Evolutionary conservation across 2,797 vertebrate genomes (phyloP).

Genomic region (Pantherophis vulpinus): DNA sequence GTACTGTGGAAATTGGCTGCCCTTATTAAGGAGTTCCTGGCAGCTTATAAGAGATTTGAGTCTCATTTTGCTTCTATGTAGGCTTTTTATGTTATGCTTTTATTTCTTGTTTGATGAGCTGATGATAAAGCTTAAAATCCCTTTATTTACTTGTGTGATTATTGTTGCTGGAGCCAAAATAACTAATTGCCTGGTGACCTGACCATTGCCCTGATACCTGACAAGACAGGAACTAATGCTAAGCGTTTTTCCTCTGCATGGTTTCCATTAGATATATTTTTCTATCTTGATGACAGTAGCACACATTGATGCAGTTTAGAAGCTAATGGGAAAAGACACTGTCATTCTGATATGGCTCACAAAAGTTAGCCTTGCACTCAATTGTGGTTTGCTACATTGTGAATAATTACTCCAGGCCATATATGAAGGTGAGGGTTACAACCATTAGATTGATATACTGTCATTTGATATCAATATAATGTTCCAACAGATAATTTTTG

Average conservation of each 20-base stretch:
- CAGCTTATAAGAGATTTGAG: neutral
- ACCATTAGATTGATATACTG: neutral
- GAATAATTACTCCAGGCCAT: conserved; percentile 22
- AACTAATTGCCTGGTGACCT: neutral
- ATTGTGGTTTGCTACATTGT: conserved; percentile 11
- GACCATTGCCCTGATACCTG: neutral
- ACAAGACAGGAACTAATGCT: conserved; percentile 6
- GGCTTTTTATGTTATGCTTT: neutral
- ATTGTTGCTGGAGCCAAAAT: neutral
- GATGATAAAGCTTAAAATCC: neutral
- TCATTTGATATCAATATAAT: neutral
- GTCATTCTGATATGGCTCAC: conserved; percentile 20
- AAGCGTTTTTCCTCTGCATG: neutral
- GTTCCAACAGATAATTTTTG: neutral
- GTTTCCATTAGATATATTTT: conserved; percentile 42
- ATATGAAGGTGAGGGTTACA: neutral
- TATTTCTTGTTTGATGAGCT: neutral
- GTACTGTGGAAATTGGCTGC: neutral
- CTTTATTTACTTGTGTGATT: neutral
- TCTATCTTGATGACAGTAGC: conserved; percentile 36
- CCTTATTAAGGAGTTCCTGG: neutral
- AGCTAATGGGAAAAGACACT: conserved; percentile 20
- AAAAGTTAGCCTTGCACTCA: neutral
- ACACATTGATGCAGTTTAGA: conserved; percentile 28
- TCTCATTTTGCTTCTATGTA: neutral